Evolutionary conservation across 2,888 invertebrate species (phyloP).

Genomic region (Octodonta nipae): DNA sequence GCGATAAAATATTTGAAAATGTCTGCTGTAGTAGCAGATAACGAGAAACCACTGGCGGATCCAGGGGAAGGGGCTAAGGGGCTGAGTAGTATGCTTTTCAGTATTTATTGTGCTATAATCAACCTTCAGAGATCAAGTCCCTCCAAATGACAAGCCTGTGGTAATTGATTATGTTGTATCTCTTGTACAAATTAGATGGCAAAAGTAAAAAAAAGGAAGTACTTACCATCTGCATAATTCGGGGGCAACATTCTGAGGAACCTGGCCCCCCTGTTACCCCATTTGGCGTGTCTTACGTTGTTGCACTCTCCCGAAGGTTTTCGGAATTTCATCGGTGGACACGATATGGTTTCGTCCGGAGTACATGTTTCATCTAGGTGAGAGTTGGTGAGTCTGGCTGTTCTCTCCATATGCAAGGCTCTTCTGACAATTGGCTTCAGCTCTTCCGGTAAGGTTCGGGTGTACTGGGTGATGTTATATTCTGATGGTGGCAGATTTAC

Average conservation of each 20-base stretch:
- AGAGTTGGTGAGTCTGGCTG: slow-evolving; percentile 9
- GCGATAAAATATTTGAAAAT: too few relatives aligned
- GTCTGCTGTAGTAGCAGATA: too few relatives aligned
- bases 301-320: slow-evolving; percentile 76
- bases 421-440: slow-evolving; percentile 25
- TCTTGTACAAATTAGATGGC: background rate
- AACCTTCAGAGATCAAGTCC: too few relatives aligned
- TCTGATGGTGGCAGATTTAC: too few relatives aligned
- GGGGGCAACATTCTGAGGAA: slow-evolving; percentile 60
- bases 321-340: slow-evolving; percentile 73
- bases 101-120: too few relatives aligned
- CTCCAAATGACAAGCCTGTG: too few relatives aligned
- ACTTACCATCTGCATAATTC: slow-evolving; percentile 61
- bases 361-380: slow-evolving; percentile 22
- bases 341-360: slow-evolving; percentile 43
- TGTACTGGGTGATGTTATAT: slow-evolving; percentile 30
- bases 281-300: slow-evolving; percentile 70
- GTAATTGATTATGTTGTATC: too few relatives aligned
- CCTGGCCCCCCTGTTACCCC: slow-evolving; percentile 70
- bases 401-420: slow-evolving; percentile 27
- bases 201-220: too few relatives aligned
- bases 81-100: too few relatives aligned
- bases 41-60: too few relatives aligned
- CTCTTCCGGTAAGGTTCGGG: slow-evolving; percentile 28
- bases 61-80: too few relatives aligned